phyloP scores from a whole-genome alignment of 1,140 invertebrate genomes.

The Drosophila grimshawi region DNA sequence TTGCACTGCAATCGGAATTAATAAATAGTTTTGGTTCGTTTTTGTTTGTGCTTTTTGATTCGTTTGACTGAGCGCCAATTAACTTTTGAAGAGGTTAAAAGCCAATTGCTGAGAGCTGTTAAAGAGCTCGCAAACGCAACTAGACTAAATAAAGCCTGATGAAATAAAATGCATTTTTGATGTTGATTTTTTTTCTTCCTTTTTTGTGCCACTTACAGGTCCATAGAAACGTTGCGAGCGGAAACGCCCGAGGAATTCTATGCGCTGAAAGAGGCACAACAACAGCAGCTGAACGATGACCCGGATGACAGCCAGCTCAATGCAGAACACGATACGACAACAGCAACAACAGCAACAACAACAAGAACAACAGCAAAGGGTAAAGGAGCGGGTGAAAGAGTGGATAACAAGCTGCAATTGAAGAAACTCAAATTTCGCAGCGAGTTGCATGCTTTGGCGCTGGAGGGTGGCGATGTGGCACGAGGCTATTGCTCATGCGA shows the following conservation, averaged over 20 bases:
- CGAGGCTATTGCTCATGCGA: conserved; percentile 81
- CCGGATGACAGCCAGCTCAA: conserved; percentile 70
- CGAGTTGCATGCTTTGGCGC: conserved; percentile 70
- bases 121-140: not conserved
- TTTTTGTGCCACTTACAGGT: conserved; percentile 60
- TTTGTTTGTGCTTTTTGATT: not conserved
- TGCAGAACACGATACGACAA: conserved; percentile 39
- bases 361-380: not conserved
- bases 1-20: conserved; percentile 13
- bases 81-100: conserved; percentile 5
- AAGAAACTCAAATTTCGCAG: conserved; percentile 68
- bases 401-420: conserved; percentile 42
- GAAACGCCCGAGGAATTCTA: conserved; percentile 77
- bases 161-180: not conserved
- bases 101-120: not conserved
- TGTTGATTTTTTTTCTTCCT: not conserved
- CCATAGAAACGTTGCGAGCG: conserved; percentile 75
- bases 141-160: not conserved
- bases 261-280: conserved; percentile 52
- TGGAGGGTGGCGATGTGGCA: conserved; percentile 78
- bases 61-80: conserved; percentile 20
- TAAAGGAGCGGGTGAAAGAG: conserved; percentile 19
- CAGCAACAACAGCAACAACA: conserved; percentile 1
- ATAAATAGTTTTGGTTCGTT: not conserved
- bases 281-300: conserved; percentile 18